phyloP scores from a whole-genome alignment of 2,797 vertebrate species.

The Gallirallus australis region DNA sequence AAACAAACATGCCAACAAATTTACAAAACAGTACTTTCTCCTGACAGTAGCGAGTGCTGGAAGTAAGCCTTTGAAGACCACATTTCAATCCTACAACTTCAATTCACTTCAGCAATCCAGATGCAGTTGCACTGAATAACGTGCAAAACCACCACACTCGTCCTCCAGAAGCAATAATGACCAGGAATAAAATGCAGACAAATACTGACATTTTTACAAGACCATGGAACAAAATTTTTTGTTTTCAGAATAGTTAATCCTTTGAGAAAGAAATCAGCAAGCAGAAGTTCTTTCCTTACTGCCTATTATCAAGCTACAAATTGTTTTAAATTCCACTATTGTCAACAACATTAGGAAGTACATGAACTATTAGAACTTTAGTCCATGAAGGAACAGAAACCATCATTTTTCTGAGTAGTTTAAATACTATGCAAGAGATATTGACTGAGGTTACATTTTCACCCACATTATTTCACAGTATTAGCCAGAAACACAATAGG shows the following conservation, averaged over 20 bases:
- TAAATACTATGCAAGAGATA: not conserved
- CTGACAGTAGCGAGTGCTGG: not conserved
- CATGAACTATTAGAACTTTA: not conserved
- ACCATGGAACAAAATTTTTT: not conserved
- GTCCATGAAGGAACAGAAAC: not conserved
- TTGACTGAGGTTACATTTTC: not conserved
- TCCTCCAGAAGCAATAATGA: not conserved
- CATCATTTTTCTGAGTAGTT: not conserved
- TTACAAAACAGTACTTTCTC: not conserved
- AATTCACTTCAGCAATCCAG: not conserved
- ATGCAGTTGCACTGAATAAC: not conserved
- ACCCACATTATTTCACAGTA: not conserved
- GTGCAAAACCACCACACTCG: not conserved
- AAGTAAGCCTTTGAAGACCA: not conserved
- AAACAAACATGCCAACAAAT: not conserved
- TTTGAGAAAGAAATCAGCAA: not conserved
- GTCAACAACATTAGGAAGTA: not conserved
- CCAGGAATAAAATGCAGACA: not conserved
- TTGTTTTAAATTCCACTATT: not conserved
- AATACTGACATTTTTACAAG: not conserved
- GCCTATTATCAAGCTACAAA: not conserved
- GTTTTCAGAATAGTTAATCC: constrained; percentile 26
- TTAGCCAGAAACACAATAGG: constrained; percentile 34
- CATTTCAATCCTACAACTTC: not conserved
- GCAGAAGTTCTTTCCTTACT: not conserved